Conservation (phyloP, 2,888 invertebrate genomes). For the Ectropis crepuscularia region DNA sequence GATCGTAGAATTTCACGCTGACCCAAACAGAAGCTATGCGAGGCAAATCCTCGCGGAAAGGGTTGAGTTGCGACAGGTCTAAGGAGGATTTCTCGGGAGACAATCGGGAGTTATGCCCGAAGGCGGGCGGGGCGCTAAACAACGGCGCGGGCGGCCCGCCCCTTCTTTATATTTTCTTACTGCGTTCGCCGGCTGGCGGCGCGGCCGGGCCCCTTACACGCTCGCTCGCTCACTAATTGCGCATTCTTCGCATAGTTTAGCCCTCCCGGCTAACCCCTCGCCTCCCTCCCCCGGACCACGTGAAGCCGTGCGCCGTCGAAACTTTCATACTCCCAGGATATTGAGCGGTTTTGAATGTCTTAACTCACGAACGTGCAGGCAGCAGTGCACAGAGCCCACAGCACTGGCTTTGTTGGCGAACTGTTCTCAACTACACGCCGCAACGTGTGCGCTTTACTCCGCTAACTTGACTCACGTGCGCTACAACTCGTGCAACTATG, state of each 20-base stretch:
- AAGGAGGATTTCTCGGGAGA: constrained; percentile 82
- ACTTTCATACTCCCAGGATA: constrained; percentile 84
- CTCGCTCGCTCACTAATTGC: constrained; percentile 96
- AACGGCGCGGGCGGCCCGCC: constrained; percentile 84
- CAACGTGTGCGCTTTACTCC: constrained; percentile 54
- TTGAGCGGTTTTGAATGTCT: constrained; percentile 86
- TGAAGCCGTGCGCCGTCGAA: constrained; percentile 84
- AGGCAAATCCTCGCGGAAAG: constrained; percentile 76
- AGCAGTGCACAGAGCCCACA: constrained; percentile 60
- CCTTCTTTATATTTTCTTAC: constrained; percentile 90
- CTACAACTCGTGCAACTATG: constrained; percentile 25
- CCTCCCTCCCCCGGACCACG: constrained; percentile 82
- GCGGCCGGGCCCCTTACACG: constrained; percentile 87
- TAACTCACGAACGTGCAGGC: constrained; percentile 81
- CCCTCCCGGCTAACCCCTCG: constrained; percentile 87
- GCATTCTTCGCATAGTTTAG: constrained; percentile 98
- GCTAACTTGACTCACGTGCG: constrained; percentile 39
- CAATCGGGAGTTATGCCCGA: constrained; percentile 85
- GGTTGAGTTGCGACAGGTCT: constrained; percentile 81
- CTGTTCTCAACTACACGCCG: constrained; percentile 70
- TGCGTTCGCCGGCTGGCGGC: constrained; percentile 84
- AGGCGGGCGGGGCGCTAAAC: constrained; percentile 85
- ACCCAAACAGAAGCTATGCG: constrained; percentile 82
- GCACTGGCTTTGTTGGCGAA: constrained; percentile 74
- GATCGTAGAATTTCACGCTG: constrained; percentile 78